A percentile compares a stretch with the other conserved stretches of the same genome.
These are phyloP conservation scores for Aradus depressus DNA, from an alignment of 2,888 invertebrate species.

Conservation along the genomic window DNA sequence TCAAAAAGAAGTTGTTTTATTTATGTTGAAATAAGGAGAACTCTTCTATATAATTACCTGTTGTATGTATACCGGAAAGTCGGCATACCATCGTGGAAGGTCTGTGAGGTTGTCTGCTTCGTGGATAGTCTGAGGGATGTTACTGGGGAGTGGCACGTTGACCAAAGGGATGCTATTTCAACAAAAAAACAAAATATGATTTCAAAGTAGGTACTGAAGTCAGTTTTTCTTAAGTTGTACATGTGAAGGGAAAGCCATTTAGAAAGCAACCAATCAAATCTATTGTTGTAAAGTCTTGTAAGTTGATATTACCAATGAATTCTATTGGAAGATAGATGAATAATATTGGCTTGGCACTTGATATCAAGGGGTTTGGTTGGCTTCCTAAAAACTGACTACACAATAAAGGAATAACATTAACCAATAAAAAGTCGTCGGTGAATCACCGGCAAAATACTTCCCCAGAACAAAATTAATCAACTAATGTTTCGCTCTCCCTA, in stretches of 20 bases:
- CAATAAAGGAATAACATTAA: too few species aligned
- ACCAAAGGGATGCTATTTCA: conserved; percentile 65
- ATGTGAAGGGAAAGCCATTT: conserved; percentile 4
- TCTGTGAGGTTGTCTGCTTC: conserved; percentile 29
- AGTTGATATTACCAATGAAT: too few species aligned
- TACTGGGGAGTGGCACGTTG: conserved; percentile 81
- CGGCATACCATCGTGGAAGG: conserved; percentile 37
- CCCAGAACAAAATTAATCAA: too few species aligned
- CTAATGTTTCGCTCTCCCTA: too few species aligned
- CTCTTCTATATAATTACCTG: conserved; percentile 30
- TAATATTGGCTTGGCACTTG: too few species aligned
- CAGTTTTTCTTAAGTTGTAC: not conserved
- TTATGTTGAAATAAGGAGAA: not conserved
- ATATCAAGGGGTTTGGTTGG: too few species aligned
- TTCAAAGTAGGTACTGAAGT: not conserved
- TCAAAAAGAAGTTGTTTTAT: too few species aligned
- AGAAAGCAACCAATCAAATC: conserved; percentile 1
- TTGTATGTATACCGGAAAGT: conserved; percentile 43
- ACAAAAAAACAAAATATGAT: not conserved
- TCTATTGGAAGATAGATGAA: too few species aligned
- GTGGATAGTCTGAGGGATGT: conserved; percentile 55
- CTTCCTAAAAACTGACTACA: too few species aligned
- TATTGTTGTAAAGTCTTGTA: too few species aligned
- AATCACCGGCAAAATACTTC: too few species aligned
- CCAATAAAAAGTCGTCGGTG: too few species aligned